Conservation (phyloP, 2,797 vertebrate genomes). For the Dendrocincla tyrannina region DNA sequence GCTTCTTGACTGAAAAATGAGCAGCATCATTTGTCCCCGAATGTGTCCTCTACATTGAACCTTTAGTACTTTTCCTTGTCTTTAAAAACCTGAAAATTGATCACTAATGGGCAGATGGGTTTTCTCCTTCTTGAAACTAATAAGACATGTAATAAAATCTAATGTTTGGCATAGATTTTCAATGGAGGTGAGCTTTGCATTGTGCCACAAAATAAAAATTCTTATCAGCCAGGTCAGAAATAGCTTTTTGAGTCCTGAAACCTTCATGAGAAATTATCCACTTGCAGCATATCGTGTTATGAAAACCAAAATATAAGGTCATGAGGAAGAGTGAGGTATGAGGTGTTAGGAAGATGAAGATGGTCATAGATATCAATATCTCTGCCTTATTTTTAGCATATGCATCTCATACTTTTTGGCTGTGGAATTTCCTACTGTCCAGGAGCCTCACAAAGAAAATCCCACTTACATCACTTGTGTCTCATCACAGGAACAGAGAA, state of each 20-base stretch:
- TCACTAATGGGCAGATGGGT: neutral
- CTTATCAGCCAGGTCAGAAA: neutral
- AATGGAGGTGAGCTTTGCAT: neutral
- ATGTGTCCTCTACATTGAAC: neutral
- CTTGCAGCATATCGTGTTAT: neutral
- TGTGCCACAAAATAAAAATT: neutral
- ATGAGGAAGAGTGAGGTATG: neutral
- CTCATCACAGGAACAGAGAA: neutral
- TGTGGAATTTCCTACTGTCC: neutral
- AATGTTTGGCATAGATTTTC: neutral
- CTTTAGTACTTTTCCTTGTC: neutral
- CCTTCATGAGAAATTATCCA: neutral
- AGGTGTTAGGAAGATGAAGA: neutral
- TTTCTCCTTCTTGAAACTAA: neutral
- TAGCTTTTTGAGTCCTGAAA: neutral
- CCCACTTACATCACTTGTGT: neutral
- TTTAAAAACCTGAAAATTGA: neutral
- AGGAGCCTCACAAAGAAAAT: neutral
- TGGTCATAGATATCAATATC: neutral
- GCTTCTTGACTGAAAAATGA: neutral
- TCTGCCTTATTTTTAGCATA: neutral
- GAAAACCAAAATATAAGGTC: neutral
- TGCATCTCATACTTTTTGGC: neutral
- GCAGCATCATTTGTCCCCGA: neutral
- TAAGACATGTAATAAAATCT: neutral